phyloP scores from a whole-genome alignment of 2,888 invertebrate species.

The Nomada goodeniana region DNA sequence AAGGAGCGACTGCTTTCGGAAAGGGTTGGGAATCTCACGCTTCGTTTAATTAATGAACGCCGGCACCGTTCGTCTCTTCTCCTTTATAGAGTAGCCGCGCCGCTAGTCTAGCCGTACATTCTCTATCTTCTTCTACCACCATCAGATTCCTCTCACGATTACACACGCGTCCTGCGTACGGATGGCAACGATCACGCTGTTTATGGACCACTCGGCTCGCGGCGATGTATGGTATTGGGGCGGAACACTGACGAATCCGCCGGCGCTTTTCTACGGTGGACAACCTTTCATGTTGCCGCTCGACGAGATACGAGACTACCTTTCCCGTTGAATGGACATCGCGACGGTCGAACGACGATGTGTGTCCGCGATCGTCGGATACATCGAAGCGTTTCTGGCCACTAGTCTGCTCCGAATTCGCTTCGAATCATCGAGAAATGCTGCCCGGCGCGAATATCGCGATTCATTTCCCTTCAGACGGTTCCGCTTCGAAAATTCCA shows the following conservation, averaged over 20 bases:
- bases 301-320: conserved; percentile 53
- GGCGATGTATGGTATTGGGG: conserved; percentile 45
- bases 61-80: conserved; percentile 72
- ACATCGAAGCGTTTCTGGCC: conserved; percentile 53
- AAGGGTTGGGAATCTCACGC: conserved; percentile 81
- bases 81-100: conserved; percentile 62
- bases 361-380: conserved; percentile 38
- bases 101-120: conserved; percentile 60
- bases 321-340: conserved; percentile 56
- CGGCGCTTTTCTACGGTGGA: conserved; percentile 54
- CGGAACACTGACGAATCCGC: conserved; percentile 51
- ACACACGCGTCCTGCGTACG: conserved; percentile 50
- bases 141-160: conserved; percentile 57
- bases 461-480: not conserved
- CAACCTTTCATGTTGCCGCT: conserved; percentile 76
- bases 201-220: conserved; percentile 60
- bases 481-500: not conserved
- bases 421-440: not conserved
- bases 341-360: conserved; percentile 38
- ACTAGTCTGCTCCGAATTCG: conserved; percentile 10
- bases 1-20: conserved; percentile 51
- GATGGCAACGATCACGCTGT: conserved; percentile 62
- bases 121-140: not conserved
- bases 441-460: not conserved
- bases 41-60: conserved; percentile 82